These are phyloP conservation scores for Zingel zingel DNA, from an alignment of 2,113 vertebrate genomes.

Conservation along the genomic window DNA sequence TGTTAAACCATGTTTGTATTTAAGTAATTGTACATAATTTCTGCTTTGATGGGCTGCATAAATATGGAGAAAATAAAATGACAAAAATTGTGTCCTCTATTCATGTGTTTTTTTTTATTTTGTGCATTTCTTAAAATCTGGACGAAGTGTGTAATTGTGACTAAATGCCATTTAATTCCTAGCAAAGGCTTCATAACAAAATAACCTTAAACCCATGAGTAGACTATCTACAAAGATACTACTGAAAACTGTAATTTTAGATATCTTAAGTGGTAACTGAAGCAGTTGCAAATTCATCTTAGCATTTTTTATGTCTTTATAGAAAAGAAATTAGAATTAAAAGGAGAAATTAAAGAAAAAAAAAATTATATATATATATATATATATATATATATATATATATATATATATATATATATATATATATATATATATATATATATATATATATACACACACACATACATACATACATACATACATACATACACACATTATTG, in stretches of 20 bases:
- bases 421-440: too few species aligned
- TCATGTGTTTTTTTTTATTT: neutral
- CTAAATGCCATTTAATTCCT: neutral
- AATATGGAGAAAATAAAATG: neutral
- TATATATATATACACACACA: too few species aligned
- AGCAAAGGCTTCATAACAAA: neutral
- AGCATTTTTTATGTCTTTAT: neutral
- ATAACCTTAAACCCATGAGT: neutral
- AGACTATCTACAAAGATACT: neutral
- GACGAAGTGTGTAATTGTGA: neutral
- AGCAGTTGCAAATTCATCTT: neutral
- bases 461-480: too few species aligned
- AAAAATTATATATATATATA: neutral
- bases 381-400: neutral
- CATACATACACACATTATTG: too few species aligned
- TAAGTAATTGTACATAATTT: neutral
- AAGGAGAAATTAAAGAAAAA: neutral
- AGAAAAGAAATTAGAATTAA: neutral
- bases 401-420: too few species aligned
- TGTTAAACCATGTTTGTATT: neutral
- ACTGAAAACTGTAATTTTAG: too few species aligned
- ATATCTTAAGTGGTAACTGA: neutral
- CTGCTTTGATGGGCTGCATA: neutral
- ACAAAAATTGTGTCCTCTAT: neutral
- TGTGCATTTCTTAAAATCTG: neutral